Evolutionary conservation across 1,140 invertebrate species (phyloP), one percentile per base, ranked within the genome.

Genomic region (Conus betulinus): DNA sequence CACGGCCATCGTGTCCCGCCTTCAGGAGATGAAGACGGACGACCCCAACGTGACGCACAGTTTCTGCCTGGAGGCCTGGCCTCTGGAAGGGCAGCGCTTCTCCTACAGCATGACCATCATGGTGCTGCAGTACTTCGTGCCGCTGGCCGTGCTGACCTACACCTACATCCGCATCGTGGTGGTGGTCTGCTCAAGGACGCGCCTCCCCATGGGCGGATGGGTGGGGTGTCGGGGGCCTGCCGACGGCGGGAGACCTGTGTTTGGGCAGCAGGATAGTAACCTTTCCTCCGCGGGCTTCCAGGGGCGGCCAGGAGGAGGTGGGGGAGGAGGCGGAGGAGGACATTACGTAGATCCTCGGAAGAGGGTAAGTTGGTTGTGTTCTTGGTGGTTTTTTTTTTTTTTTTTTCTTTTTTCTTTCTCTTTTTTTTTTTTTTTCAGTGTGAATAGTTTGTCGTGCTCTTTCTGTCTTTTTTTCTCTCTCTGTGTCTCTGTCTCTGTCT

Each of bases 121-220:
- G 95, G 95, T 97, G 20, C 96, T 99, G 20, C 98, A 99, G 95
- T 99, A 98, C 94, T 96, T 98, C 74, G 95, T 98, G 79, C 98
- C 98, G 0, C 95, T 98, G 74, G 93, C 96, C 6, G 97, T 98
- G n/a, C 96, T 99, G 2, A 95, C 98, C 25, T 98, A 97, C 93
- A 98, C 98, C 0, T 99, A 99, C 93, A 97, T 97, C 0, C 96
- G 97, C 81, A 99, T 99, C 78, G 98, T 97, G 0, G 95, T 97
- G 15, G 97, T 97, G 11, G 97, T 99, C 23, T 99, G 98, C 97
- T 98, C 11, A 97, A 98, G 92, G 96, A 97, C 76, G 97, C 97
- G 6, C 98, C 98, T 0, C 79, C 86, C 5, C 89, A 87, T 20
- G 90, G 79, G 2, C 98, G 98, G 0, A 98, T 98, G 0, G 98